phyloP scores from a whole-genome alignment of 2,797 vertebrate genomes.

The Coregonus ussuriensis region DNA sequence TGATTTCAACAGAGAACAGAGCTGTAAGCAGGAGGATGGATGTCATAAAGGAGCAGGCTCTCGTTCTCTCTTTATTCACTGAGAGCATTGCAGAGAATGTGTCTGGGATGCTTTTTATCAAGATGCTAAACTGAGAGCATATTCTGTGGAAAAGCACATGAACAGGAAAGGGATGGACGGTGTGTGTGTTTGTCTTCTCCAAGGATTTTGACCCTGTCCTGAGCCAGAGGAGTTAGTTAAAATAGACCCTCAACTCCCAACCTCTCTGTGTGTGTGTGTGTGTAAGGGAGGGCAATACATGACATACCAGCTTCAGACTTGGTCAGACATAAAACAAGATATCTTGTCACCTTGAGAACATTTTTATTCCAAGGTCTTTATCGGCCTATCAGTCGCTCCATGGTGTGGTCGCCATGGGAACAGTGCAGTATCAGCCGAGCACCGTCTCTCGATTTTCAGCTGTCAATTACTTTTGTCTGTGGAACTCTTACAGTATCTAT shows the following conservation, averaged over 20 bases:
- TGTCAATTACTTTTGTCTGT: not conserved
- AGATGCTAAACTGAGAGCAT: not conserved
- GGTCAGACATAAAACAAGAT: slow-evolving; percentile 9
- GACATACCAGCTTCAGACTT: slow-evolving; percentile 23
- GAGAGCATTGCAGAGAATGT: not conserved
- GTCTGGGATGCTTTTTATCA: not conserved
- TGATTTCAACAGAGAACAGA: slow-evolving; percentile 43
- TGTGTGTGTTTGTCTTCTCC: not conserved
- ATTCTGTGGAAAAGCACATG: not conserved
- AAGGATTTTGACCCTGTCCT: too few species aligned
- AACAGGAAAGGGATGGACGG: too few species aligned
- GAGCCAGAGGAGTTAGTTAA: not conserved
- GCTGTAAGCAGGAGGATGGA: not conserved
- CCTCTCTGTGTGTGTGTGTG: slow-evolving; percentile 20
- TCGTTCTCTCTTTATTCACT: not conserved
- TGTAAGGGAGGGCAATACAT: not conserved
- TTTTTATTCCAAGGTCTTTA: slow-evolving; percentile 22
- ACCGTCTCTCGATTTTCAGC: not conserved
- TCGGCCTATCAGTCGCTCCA: slow-evolving; percentile 37
- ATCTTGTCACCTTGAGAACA: not conserved
- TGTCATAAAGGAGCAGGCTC: too few species aligned
- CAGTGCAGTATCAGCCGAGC: not conserved
- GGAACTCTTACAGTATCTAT: not conserved
- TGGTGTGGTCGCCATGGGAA: slow-evolving; percentile 35
- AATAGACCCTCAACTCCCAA: too few species aligned